A percentile compares a stretch with the other conserved stretches of the same genome.
Conservation (phyloP, 2,113 vertebrate genomes). For the Pycnonotus jocosus region DNA sequence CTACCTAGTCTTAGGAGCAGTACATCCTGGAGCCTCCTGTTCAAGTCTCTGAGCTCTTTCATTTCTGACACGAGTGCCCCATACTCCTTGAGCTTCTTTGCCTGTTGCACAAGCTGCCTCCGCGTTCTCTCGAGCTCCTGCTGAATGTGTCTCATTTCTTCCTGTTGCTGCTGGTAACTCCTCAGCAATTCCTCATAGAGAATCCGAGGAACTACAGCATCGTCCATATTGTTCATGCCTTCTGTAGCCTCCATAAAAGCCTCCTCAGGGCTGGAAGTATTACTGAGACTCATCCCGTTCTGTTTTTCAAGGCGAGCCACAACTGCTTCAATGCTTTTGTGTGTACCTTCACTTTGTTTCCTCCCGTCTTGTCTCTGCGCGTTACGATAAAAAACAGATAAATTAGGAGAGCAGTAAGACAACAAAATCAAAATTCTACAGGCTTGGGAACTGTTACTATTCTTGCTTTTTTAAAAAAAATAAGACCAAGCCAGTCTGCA, state of each 20-base stretch:
- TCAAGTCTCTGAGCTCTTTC: slow-evolving; percentile 98
- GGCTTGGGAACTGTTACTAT: background rate
- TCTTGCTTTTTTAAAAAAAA: background rate
- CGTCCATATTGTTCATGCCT: slow-evolving; percentile 74
- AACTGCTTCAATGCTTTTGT: slow-evolving; percentile 93
- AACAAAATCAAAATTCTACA: background rate
- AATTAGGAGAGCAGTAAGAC: background rate
- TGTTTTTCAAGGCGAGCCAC: slow-evolving; percentile 89
- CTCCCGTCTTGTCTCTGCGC: slow-evolving; percentile 79
- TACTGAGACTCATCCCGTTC: slow-evolving; percentile 78
- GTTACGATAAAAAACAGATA: slow-evolving; percentile 33
- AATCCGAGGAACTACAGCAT: slow-evolving; percentile 88
- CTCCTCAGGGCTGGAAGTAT: slow-evolving; percentile 71
- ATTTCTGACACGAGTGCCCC: slow-evolving; percentile 94
- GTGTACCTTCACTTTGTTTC: slow-evolving; percentile 78
- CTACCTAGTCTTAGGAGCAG: slow-evolving; percentile 95
- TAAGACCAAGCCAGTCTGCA: background rate
- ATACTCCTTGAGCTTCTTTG: slow-evolving; percentile 97
- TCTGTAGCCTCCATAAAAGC: slow-evolving; percentile 74
- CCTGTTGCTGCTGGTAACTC: slow-evolving; percentile 96
- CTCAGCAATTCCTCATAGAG: slow-evolving; percentile 95
- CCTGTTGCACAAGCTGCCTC: slow-evolving; percentile 94
- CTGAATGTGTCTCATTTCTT: slow-evolving; percentile 95
- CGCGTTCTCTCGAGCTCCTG: slow-evolving; percentile 96
- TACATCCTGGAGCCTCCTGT: slow-evolving; percentile 95